Base-by-base conservation (phyloP, 2,888 invertebrate genomes). In the Tetropium fuscum region DNA sequence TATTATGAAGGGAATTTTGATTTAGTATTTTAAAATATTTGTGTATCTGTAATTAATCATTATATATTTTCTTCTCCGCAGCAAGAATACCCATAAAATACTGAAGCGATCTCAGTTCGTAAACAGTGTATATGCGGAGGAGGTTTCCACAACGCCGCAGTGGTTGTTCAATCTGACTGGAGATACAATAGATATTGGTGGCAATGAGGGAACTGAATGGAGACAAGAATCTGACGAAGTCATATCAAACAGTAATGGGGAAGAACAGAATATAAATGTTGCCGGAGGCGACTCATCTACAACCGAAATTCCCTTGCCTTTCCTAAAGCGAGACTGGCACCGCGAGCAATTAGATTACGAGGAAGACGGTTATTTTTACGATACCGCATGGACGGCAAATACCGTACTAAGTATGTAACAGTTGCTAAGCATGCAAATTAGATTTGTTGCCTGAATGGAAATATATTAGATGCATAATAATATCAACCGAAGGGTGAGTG, bases 91-190 rank as follows among this genome's bases (percentile, higher is more conserved):
- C 22, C 54, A 45, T 18, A 49, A n/a, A 16, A 27, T 53, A 45
- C 16, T 38, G 8, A 48, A 48, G 20, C 51, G 60, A 36, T 58
- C 63, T 8, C 38, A 53, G 7, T 32, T 16, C 6, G 8, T 27
- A 15, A 19, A 20, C 25, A 34, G 25, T 18, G 19, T 25, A 11
- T 58, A 32, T 25, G 7, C 34, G 19, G 43, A 53, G 34, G 45
- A 53, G n/a, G 10, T 25, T n/a, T 30, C 45, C 11, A 10, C 45
- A n/a, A 34, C 45, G 38, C 41, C 56, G 16, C 69, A 70, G 48
- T 74, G 74, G 74, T 53, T 74, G 34, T 83, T 82, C 66, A 84
- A 85, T 78, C 71, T 85, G 43, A 84, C 83, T 1, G 84, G 83
- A 5, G 85, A 85, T 63, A 79, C 80, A 1, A 77, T 84, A 40